Conservation (phyloP, 2,113 vertebrate species). For the Rhombomys opimus region DNA sequence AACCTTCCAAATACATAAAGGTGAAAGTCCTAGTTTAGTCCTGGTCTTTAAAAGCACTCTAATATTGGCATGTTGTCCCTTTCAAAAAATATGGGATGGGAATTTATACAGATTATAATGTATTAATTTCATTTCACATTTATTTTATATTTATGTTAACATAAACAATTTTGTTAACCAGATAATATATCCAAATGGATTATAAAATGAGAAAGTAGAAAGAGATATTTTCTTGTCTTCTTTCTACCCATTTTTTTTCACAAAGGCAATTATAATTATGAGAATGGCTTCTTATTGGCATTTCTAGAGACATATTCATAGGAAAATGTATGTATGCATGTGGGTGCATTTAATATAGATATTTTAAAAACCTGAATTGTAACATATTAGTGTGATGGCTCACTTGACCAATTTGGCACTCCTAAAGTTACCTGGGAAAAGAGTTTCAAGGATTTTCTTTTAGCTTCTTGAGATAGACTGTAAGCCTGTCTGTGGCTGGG, state of each 20-base stretch:
- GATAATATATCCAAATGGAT: background rate
- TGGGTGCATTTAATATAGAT: background rate
- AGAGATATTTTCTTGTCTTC: background rate
- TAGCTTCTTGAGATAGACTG: background rate
- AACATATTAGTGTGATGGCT: background rate
- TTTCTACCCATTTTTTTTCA: background rate
- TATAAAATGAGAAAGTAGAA: background rate
- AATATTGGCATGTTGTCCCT: background rate
- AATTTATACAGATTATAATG: background rate
- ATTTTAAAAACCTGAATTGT: background rate
- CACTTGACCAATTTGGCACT: background rate
- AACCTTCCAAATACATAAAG: background rate
- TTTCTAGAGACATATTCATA: constrained; percentile 40
- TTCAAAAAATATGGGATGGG: constrained; percentile 1
- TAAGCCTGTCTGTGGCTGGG: background rate
- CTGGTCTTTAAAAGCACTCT: background rate
- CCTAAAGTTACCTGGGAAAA: background rate
- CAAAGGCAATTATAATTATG: background rate
- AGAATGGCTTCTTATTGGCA: background rate
- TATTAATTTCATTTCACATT: constrained; percentile 13
- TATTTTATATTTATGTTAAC: background rate
- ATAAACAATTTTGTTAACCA: constrained; percentile 9
- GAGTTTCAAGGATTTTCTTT: background rate
- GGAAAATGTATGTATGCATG: background rate
- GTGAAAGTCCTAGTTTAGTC: background rate